Conservation (phyloP, 2,113 vertebrate genomes). For the Callithrix jacchus region DNA sequence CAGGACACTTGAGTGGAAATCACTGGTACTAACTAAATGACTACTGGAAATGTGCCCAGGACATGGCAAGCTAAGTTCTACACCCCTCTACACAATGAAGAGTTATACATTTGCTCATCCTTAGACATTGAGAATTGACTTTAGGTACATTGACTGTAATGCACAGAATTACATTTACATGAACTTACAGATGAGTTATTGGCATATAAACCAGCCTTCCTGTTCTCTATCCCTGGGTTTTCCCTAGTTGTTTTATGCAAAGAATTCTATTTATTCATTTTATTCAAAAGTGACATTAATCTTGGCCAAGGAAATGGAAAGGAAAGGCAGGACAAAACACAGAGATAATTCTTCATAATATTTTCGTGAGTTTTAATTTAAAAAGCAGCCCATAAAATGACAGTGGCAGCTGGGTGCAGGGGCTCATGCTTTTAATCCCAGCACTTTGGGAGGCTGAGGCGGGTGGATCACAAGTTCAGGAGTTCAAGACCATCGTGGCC, state of each 20-base stretch:
- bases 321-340: neutral
- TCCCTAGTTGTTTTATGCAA: conserved; percentile 1
- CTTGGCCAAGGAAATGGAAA: conserved; percentile 17
- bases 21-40: neutral
- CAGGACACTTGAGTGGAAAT: neutral
- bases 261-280: conserved; percentile 27
- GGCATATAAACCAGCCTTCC: neutral
- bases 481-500: no score
- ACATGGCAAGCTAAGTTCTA: neutral
- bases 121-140: neutral
- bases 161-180: no score
- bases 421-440: no score
- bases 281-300: conserved; percentile 18
- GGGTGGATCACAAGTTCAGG: no score
- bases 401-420: no score
- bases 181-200: neutral
- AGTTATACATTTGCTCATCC: neutral
- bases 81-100: neutral
- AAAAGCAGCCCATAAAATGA: neutral
- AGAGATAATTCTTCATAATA: neutral
- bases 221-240: neutral
- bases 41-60: neutral
- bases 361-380: neutral
- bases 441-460: no score
- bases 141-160: neutral